Percentiles rank a stretch among this genome's conserved stretches.
Evolutionary conservation across 1,140 invertebrate species (phyloP).

Genomic region (Pogonus chalceus): DNA sequence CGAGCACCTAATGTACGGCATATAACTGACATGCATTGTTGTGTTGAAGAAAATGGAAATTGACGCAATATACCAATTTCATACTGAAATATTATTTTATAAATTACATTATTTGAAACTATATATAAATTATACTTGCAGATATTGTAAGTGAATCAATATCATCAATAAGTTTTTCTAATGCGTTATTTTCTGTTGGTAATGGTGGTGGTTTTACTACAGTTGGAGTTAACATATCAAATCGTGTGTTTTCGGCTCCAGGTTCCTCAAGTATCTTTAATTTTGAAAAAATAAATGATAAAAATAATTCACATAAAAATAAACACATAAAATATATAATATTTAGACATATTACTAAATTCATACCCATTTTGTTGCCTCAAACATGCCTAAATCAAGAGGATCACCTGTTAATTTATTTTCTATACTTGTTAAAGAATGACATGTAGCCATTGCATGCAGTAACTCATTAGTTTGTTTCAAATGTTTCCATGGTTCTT

Average conservation of each 20-base stretch:
- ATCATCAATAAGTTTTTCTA: background rate
- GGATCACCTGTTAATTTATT: conserved; percentile 70
- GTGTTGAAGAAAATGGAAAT: conserved; percentile 82
- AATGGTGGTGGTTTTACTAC: conserved; percentile 77
- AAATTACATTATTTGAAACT: background rate
- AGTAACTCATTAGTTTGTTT: conserved; percentile 39
- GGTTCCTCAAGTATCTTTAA: conserved; percentile 67
- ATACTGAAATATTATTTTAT: conserved; percentile 16
- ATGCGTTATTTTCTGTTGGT: conserved; percentile 29
- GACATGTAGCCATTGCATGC: conserved; percentile 66
- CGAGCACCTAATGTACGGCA: conserved; percentile 62
- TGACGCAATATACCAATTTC: conserved; percentile 77
- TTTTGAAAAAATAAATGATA: conserved; percentile 2
- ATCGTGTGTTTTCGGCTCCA: conserved; percentile 72
- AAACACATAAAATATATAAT: background rate
- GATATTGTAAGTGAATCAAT: background rate
- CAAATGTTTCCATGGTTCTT: conserved; percentile 39
- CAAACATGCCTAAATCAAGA: conserved; percentile 80
- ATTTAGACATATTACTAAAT: background rate
- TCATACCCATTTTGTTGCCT: conserved; percentile 67
- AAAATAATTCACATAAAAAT: background rate
- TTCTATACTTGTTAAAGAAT: conserved; percentile 73
- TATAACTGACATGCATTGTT: conserved; percentile 88
- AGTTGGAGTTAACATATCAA: conserved; percentile 77
- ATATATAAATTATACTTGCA: background rate